These are phyloP conservation scores for Nesogale talazaci DNA, from an alignment of 2,113 vertebrate species.

Conservation along the genomic window DNA sequence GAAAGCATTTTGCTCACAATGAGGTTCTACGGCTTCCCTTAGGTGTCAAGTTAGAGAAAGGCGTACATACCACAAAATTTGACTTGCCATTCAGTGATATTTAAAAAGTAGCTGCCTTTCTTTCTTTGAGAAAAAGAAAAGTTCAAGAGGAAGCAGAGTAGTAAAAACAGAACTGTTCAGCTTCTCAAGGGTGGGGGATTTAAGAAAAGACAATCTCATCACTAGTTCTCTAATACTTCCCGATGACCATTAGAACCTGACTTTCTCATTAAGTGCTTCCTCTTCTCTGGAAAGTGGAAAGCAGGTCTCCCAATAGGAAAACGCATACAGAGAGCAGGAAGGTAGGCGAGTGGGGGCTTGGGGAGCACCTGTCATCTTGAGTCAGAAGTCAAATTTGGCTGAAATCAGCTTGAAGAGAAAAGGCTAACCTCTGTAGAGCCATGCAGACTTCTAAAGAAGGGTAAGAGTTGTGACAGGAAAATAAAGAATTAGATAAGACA, in stretches of 20 bases:
- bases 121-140: not conserved
- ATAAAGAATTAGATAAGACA: not conserved
- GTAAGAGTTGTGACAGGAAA: not conserved
- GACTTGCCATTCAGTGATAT: conserved; percentile 8
- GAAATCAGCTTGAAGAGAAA: conserved; percentile 11
- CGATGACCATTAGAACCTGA: not conserved
- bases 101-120: not conserved
- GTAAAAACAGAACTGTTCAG: conserved; percentile 39
- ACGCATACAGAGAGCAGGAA: not conserved
- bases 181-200: not conserved
- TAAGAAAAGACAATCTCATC: not conserved
- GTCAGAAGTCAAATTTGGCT: not conserved
- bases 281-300: conserved; percentile 11
- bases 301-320: not conserved
- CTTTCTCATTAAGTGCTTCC: not conserved
- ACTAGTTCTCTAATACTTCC: conserved; percentile 1
- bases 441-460: conserved; percentile 32
- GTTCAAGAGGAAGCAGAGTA: conserved; percentile 16
- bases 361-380: not conserved
- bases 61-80: conserved; percentile 2
- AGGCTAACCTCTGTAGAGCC: conserved; percentile 4
- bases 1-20: not conserved
- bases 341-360: not conserved
- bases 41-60: conserved; percentile 11
- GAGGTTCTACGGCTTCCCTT: not conserved